Conservation (phyloP, 2,797 vertebrate species). For the Halcyon leucocephala region DNA sequence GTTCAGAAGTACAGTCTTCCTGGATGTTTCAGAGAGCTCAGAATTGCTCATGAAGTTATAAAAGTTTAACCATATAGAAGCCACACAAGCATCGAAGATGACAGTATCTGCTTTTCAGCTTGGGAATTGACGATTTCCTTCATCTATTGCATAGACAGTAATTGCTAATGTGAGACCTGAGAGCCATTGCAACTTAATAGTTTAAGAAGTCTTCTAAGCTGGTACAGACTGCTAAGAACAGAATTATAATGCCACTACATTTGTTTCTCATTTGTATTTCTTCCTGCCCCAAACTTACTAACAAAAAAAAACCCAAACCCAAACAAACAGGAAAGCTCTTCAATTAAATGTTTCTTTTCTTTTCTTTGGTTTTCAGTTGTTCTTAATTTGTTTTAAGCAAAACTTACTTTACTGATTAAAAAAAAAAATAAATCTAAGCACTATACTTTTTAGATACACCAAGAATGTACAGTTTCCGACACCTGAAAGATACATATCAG, state of each 20-base stretch:
- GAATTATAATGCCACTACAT: background rate
- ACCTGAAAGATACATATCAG: background rate
- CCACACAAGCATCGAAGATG: too few species aligned
- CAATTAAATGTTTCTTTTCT: background rate
- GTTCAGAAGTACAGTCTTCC: background rate
- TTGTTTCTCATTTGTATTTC: background rate
- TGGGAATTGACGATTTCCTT: background rate
- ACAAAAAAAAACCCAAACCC: background rate
- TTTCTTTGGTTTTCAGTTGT: background rate
- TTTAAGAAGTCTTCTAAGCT: background rate
- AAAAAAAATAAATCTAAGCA: background rate
- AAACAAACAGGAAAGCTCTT: background rate
- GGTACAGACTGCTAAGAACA: background rate
- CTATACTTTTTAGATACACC: background rate
- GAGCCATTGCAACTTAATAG: background rate
- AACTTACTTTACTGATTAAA: background rate
- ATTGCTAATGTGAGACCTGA: background rate
- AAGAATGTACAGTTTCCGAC: background rate
- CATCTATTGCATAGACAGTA: background rate
- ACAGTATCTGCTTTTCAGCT: background rate
- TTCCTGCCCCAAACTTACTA: background rate
- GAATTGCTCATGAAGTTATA: background rate
- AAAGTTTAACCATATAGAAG: background rate
- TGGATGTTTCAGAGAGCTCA: background rate
- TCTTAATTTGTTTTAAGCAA: background rate